phyloP scores from a whole-genome alignment of 2,113 vertebrate genomes.

The Hippocampus comes region DNA sequence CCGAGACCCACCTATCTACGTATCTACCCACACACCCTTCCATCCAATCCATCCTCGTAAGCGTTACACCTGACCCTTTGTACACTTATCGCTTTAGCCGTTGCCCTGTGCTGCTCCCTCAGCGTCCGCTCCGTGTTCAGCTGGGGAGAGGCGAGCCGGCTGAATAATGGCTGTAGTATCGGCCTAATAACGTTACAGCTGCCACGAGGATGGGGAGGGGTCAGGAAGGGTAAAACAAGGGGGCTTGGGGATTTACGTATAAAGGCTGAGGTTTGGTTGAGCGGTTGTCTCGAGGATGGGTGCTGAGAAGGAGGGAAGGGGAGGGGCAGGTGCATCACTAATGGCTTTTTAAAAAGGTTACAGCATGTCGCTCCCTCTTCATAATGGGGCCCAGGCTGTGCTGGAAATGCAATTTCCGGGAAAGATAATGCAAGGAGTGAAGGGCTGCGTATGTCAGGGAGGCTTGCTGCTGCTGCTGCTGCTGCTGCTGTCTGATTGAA shows the following conservation, averaged over 20 bases:
- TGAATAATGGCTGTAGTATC: conserved; percentile 61
- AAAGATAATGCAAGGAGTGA: conserved; percentile 75
- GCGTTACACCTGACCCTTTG: conserved; percentile 35
- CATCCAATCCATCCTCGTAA: conserved; percentile 16
- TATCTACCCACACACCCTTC: conserved; percentile 18
- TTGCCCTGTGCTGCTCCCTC: conserved; percentile 36
- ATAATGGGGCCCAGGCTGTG: conserved; percentile 78
- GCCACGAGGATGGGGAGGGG: conserved; percentile 52
- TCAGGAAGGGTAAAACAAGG: conserved; percentile 45
- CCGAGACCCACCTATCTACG: not conserved
- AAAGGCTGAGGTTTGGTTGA: conserved; percentile 36
- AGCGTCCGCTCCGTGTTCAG: conserved; percentile 42
- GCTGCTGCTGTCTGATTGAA: too few relatives aligned
- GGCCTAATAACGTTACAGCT: conserved; percentile 71
- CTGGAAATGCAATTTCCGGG: conserved; percentile 80
- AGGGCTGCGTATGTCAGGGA: conserved; percentile 35
- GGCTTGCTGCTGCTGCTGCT: not conserved
- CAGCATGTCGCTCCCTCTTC: conserved; percentile 77
- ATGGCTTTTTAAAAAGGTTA: conserved; percentile 82
- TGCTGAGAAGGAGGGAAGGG: conserved; percentile 28
- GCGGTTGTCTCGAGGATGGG: conserved; percentile 24
- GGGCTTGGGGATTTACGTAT: conserved; percentile 15
- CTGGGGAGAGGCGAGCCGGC: conserved; percentile 19
- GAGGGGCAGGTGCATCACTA: conserved; percentile 74
- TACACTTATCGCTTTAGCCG: conserved; percentile 38